A percentile compares a stretch with the other conserved stretches of the same genome.
phyloP scores from a whole-genome alignment of 2,888 invertebrate genomes.

The Norana najaformis region DNA sequence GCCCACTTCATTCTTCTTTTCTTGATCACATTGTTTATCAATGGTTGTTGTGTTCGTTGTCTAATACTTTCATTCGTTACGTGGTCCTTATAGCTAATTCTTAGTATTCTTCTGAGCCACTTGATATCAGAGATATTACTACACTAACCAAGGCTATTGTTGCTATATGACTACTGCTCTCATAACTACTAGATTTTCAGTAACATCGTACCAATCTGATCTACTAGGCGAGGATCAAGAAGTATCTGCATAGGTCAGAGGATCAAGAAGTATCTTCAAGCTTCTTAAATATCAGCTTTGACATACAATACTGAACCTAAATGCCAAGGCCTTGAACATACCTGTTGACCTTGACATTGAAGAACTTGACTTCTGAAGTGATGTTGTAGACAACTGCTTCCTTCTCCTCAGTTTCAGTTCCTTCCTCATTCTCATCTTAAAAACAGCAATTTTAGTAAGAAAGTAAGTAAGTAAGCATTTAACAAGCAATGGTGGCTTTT shows the following conservation, averaged over 20 bases:
- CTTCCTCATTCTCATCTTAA: conserved; percentile 72
- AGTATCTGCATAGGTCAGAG: neutral
- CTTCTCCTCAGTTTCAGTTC: conserved; percentile 81
- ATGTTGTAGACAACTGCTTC: conserved; percentile 84
- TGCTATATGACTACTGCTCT: neutral
- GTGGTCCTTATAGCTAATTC: too few relatives aligned
- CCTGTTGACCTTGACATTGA: conserved; percentile 78
- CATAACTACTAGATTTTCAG: neutral
- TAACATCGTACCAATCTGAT: neutral
- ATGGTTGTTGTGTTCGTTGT: too few relatives aligned
- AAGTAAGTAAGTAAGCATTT: too few relatives aligned
- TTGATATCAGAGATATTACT: neutral
- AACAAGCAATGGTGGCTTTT: too few relatives aligned
- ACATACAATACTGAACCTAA: neutral
- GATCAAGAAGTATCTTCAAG: neutral
- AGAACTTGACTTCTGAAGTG: conserved; percentile 88
- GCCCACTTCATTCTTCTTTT: too few relatives aligned
- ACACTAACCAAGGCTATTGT: neutral
- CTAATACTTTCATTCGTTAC: too few relatives aligned
- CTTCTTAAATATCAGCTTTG: neutral
- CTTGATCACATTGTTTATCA: too few relatives aligned
- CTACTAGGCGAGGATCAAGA: neutral
- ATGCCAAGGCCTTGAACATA: conserved; percentile 30
- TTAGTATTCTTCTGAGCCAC: too few relatives aligned
- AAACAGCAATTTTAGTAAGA: too few relatives aligned